Evolutionary conservation across 2,888 invertebrate species (phyloP).

Genomic region (Cordilura impudica): DNA sequence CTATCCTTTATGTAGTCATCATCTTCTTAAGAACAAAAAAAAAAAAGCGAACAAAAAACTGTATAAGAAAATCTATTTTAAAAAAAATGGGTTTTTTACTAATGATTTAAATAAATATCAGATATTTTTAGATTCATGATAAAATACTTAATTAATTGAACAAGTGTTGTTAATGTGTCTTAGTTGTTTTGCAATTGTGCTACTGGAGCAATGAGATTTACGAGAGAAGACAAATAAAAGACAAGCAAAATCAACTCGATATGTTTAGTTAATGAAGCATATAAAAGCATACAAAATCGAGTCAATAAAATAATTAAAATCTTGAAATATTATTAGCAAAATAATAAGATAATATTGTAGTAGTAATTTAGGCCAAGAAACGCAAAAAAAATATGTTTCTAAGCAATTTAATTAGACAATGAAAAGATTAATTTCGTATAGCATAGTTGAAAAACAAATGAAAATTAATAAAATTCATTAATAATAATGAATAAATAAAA

Average conservation of each 20-base stretch:
- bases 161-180: constrained; percentile 14
- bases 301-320: constrained; percentile 36
- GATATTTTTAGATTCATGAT: constrained; percentile 19
- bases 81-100: constrained; percentile 3
- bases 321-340: constrained; percentile 17
- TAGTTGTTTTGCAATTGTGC: constrained; percentile 26
- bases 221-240: background rate
- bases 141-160: constrained; percentile 35
- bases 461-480: too few species aligned
- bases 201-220: constrained; percentile 39
- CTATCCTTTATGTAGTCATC: constrained; percentile 50
- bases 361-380: background rate
- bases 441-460: too few species aligned
- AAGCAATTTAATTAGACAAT: background rate
- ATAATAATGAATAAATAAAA: constrained; percentile 7
- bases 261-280: constrained; percentile 41
- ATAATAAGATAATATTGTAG: constrained; percentile 1
- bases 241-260: constrained; percentile 3
- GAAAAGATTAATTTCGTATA: background rate
- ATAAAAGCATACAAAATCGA: background rate
- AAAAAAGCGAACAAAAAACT: background rate
- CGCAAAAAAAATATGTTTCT: too few species aligned
- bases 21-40: background rate
- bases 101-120: constrained; percentile 20
- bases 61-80: background rate